These are phyloP conservation scores for Pissodes strobi DNA, from an alignment of 1,140 invertebrate species.

Conservation along the genomic window DNA sequence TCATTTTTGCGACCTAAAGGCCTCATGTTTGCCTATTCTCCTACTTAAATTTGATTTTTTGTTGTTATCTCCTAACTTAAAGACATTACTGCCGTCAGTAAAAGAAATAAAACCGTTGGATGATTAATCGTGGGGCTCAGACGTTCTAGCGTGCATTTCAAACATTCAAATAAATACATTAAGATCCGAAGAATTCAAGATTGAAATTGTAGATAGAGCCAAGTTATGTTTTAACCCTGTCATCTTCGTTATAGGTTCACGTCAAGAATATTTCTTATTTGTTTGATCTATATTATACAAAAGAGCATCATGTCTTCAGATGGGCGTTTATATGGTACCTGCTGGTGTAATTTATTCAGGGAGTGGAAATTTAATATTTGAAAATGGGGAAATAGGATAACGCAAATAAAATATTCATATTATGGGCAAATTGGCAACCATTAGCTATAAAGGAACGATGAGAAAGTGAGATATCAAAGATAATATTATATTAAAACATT, in stretches of 20 bases:
- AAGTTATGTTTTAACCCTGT: slow-evolving; percentile 30
- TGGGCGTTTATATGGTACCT: too few relatives aligned
- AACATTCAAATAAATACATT: slow-evolving; percentile 35
- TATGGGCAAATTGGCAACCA: too few relatives aligned
- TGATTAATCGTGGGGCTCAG: slow-evolving; percentile 18
- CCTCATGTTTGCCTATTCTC: slow-evolving; percentile 13
- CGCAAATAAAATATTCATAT: too few relatives aligned
- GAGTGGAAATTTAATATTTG: too few relatives aligned
- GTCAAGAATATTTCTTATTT: slow-evolving; percentile 17
- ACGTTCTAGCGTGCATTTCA: slow-evolving; percentile 28
- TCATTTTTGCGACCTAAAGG: slow-evolving; percentile 9
- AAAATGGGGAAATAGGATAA: too few relatives aligned
- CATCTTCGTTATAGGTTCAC: slow-evolving; percentile 25
- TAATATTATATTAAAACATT: too few relatives aligned
- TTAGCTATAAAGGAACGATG: too few relatives aligned
- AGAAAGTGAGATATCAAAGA: too few relatives aligned
- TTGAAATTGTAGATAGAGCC: slow-evolving; percentile 24
- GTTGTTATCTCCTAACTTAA: neutral
- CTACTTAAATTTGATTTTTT: slow-evolving; percentile 1
- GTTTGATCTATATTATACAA: slow-evolving; percentile 31
- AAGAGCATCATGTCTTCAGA: too few relatives aligned
- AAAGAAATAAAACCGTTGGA: slow-evolving; percentile 24
- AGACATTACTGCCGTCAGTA: neutral
- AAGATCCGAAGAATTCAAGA: slow-evolving; percentile 21
- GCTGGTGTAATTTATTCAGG: too few relatives aligned